Evolutionary conservation across 2,113 vertebrate genomes (phyloP).

Genomic region (Perca schrenkii): DNA sequence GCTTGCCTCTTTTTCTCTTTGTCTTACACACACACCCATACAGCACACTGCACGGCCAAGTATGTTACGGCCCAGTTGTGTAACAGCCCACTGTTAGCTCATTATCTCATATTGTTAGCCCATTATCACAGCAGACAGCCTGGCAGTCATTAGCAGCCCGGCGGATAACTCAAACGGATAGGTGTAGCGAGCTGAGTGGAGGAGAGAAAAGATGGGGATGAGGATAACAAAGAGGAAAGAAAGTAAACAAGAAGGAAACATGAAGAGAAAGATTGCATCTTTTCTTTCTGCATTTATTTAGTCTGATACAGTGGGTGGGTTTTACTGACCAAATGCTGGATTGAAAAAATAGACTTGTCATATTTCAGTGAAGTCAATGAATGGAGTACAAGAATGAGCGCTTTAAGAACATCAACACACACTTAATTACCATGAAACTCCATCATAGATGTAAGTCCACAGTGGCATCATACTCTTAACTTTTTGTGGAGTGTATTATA

Average conservation of each 20-base stretch:
- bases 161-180: conserved; percentile 69
- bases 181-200: conserved; percentile 46
- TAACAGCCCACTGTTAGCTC: conserved; percentile 69
- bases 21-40: conserved; percentile 3
- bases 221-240: conserved; percentile 15
- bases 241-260: not conserved
- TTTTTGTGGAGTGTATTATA: not conserved
- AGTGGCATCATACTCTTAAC: conserved; percentile 4
- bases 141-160: conserved; percentile 69
- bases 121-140: conserved; percentile 75
- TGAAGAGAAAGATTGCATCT: not conserved
- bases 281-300: conserved; percentile 4
- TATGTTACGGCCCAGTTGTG: conserved; percentile 43
- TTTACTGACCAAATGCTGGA: conserved; percentile 1
- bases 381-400: not conserved
- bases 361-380: conserved; percentile 48
- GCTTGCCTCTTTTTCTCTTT: conserved; percentile 24
- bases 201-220: conserved; percentile 22
- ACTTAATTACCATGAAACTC: conserved; percentile 19
- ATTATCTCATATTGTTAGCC: conserved; percentile 75
- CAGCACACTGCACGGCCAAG: conserved; percentile 41
- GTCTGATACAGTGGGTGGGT: conserved; percentile 1
- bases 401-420: conserved; percentile 2
- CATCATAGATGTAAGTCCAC: conserved; percentile 5
- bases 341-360: conserved; percentile 23